Evolutionary conservation across 2,888 invertebrate species (phyloP).

Genomic region (Galerucella calmariensis): DNA sequence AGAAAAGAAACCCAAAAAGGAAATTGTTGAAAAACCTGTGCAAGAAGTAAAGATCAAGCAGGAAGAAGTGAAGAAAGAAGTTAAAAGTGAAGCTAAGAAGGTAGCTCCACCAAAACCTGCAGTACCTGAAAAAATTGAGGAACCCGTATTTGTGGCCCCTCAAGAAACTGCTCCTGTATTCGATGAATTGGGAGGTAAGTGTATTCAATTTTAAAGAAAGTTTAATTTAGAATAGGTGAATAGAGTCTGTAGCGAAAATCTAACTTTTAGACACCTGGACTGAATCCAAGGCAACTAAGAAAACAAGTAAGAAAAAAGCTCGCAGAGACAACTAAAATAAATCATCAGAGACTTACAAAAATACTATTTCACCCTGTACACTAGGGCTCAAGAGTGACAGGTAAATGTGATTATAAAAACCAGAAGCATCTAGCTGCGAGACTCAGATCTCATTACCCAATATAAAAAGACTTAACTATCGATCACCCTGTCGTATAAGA

Average conservation of each 20-base stretch:
- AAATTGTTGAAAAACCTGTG: conserved; percentile 38
- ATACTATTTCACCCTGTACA: conserved; percentile 31
- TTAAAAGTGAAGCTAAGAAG: conserved; percentile 34
- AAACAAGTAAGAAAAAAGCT: conserved; percentile 78
- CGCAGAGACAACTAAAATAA: conserved; percentile 74
- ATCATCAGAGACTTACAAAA: conserved; percentile 26
- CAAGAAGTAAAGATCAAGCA: conserved; percentile 40
- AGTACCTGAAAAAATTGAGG: conserved; percentile 18
- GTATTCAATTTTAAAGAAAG: neutral
- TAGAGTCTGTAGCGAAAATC: conserved; percentile 18
- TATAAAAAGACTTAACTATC: conserved; percentile 40
- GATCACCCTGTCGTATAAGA: conserved; percentile 20
- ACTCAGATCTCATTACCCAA: conserved; percentile 48
- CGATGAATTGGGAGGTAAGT: conserved; percentile 71
- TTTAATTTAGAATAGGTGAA: too few species aligned
- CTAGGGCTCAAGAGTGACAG: conserved; percentile 29
- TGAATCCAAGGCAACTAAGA: conserved; percentile 78
- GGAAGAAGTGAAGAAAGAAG: conserved; percentile 47
- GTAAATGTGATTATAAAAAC: conserved; percentile 56
- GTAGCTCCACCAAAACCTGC: conserved; percentile 27
- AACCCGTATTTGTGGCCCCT: conserved; percentile 28
- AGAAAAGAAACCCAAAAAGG: conserved; percentile 58
- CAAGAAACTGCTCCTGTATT: conserved; percentile 64
- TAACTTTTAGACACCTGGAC: conserved; percentile 76
- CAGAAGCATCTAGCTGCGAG: conserved; percentile 54